Evolutionary conservation across 2,797 vertebrate species (phyloP).

Genomic region (Trachops cirrhosus): DNA sequence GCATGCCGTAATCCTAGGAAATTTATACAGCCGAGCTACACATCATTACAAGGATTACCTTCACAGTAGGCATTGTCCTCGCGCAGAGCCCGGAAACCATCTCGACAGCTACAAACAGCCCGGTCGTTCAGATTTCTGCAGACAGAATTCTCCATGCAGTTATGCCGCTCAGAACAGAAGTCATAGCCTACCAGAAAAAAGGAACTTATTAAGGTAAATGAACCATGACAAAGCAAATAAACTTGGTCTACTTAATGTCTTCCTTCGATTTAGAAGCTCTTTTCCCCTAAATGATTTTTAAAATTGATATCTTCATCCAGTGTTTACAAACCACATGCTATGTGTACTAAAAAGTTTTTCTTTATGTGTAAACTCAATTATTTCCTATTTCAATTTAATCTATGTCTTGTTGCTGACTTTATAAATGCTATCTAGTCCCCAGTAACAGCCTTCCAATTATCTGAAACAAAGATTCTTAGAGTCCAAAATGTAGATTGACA

Average conservation of each 20-base stretch:
- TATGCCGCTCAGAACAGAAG: conserved; percentile 93
- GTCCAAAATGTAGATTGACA: background rate
- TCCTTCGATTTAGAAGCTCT: background rate
- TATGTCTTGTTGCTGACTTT: background rate
- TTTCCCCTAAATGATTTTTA: background rate
- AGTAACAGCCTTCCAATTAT: background rate
- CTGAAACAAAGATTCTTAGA: background rate
- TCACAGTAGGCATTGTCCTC: conserved; percentile 97
- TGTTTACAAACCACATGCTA: background rate
- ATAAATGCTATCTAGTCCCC: background rate
- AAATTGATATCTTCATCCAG: background rate
- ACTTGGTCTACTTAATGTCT: background rate
- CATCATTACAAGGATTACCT: conserved; percentile 84
- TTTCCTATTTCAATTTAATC: background rate
- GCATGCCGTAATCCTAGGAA: conserved; percentile 60
- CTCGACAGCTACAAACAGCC: conserved; percentile 92
- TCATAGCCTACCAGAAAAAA: conserved; percentile 89
- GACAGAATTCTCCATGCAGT: conserved; percentile 94
- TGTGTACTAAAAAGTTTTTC: background rate
- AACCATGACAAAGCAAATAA: background rate
- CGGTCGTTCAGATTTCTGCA: conserved; percentile 94
- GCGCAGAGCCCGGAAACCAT: conserved; percentile 94
- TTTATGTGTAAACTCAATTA: background rate
- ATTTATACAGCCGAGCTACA: conserved; percentile 18
- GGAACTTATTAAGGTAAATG: conserved; percentile 13